Conservation (phyloP, 2,797 vertebrate species). For the Tarsius wallacei region DNA sequence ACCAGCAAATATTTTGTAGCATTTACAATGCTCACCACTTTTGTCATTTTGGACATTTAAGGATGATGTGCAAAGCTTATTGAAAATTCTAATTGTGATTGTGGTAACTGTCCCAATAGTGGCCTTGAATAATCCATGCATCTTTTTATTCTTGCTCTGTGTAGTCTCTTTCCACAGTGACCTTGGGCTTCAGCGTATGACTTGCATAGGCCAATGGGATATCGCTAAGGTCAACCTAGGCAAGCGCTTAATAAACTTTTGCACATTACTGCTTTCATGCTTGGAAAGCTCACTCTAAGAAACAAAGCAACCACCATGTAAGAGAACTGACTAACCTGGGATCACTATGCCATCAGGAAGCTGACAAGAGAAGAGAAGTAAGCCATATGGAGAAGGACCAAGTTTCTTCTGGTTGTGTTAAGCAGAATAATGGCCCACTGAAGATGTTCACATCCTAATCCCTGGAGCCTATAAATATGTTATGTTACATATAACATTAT, state of each 20-base stretch:
- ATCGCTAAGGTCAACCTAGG: not conserved
- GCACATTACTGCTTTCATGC: not conserved
- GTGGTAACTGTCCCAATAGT: not conserved
- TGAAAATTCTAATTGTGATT: slow-evolving; percentile 26
- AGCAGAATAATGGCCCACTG: not conserved
- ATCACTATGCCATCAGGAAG: not conserved
- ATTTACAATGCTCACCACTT: slow-evolving; percentile 12
- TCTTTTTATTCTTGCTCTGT: not conserved
- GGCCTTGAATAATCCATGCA: not conserved
- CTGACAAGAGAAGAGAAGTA: not conserved
- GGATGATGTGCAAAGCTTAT: not conserved
- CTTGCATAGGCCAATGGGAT: not conserved
- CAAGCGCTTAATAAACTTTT: not conserved
- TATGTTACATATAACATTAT: not conserved
- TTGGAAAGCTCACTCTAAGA: slow-evolving; percentile 2
- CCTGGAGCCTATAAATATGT: not conserved
- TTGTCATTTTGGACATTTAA: slow-evolving; percentile 42
- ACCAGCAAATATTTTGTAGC: slow-evolving; percentile 23
- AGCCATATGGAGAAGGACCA: not conserved
- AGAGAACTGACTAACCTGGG: not conserved
- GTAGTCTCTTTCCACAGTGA: not conserved
- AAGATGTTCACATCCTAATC: not conserved
- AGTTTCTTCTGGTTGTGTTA: not conserved
- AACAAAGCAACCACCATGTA: not conserved
- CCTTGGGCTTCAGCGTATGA: not conserved